These are phyloP conservation scores for Monomorium pharaonis DNA, from an alignment of 1,140 invertebrate genomes.

Conservation along the genomic window DNA sequence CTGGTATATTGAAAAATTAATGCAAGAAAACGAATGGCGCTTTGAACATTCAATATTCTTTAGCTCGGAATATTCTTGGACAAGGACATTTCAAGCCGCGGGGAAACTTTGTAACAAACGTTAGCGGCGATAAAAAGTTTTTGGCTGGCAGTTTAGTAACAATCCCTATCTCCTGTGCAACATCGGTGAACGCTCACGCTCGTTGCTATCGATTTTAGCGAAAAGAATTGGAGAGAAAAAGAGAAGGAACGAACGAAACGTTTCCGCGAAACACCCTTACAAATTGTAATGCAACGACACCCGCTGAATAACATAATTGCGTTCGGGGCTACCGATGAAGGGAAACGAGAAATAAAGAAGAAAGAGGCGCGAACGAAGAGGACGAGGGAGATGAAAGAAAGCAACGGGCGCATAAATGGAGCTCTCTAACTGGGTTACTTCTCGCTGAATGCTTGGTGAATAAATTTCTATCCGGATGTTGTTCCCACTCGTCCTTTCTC, in stretches of 20 bases:
- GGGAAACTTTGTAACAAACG: not conserved
- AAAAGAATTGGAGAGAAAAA: not conserved
- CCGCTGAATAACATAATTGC: conserved; percentile 41
- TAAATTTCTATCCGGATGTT: conserved; percentile 65
- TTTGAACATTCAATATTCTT: not conserved
- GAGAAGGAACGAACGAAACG: not conserved
- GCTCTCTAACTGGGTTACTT: conserved; percentile 59
- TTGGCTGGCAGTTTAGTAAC: not conserved
- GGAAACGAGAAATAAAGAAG: not conserved
- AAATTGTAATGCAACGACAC: conserved; percentile 28
- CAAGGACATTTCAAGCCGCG: not conserved
- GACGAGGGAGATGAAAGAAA: not conserved
- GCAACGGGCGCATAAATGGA: conserved; percentile 35
- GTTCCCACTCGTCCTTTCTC: not conserved
- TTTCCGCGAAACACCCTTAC: not conserved
- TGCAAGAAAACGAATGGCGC: not conserved
- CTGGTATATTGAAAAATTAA: not conserved
- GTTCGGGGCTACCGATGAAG: not conserved
- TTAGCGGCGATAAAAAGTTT: not conserved
- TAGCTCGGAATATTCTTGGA: no score
- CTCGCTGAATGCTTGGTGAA: conserved; percentile 59
- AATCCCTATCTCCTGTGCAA: not conserved
- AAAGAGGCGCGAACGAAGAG: not conserved
- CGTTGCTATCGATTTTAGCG: not conserved
- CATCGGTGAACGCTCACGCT: no score